These are phyloP conservation scores for Ischnus inquisitorius DNA, from an alignment of 2,888 invertebrate genomes.

Conservation along the genomic window DNA sequence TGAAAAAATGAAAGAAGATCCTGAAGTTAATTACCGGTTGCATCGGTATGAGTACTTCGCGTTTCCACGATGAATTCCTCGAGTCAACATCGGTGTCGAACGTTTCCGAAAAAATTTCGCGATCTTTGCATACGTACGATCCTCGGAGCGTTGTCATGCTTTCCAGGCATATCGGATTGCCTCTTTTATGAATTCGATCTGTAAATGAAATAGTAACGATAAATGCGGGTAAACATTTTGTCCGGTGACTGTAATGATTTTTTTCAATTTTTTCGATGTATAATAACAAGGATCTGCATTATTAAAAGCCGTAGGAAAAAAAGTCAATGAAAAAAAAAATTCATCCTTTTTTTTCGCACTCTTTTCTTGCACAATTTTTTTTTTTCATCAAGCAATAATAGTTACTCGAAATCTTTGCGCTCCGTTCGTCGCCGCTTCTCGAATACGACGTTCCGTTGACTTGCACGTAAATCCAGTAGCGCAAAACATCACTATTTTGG, in stretches of 20 bases:
- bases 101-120: slow-evolving; percentile 88
- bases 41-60: slow-evolving; percentile 77
- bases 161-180: slow-evolving; percentile 37
- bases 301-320: too few relatives aligned
- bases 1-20: not conserved
- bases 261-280: not conserved
- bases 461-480: slow-evolving; percentile 89
- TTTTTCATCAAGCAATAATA: slow-evolving; percentile 73
- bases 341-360: too few relatives aligned
- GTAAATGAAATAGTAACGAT: not conserved
- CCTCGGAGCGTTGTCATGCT: slow-evolving; percentile 66
- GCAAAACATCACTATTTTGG: slow-evolving; percentile 87
- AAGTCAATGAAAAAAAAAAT: too few relatives aligned
- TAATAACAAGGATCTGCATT: not conserved
- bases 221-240: too few relatives aligned
- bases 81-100: slow-evolving; percentile 84
- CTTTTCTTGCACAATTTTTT: too few relatives aligned
- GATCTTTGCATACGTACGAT: slow-evolving; percentile 53
- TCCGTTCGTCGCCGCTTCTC: slow-evolving; percentile 74
- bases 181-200: not conserved
- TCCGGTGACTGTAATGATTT: too few relatives aligned
- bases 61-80: slow-evolving; percentile 74
- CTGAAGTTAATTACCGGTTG: slow-evolving; percentile 75
- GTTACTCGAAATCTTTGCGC: slow-evolving; percentile 82
- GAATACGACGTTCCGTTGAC: slow-evolving; percentile 86